A percentile compares a stretch with the other conserved stretches of the same genome.
Evolutionary conservation across 1,140 invertebrate genomes (phyloP).

Genomic region (Latrodectus geometricus): DNA sequence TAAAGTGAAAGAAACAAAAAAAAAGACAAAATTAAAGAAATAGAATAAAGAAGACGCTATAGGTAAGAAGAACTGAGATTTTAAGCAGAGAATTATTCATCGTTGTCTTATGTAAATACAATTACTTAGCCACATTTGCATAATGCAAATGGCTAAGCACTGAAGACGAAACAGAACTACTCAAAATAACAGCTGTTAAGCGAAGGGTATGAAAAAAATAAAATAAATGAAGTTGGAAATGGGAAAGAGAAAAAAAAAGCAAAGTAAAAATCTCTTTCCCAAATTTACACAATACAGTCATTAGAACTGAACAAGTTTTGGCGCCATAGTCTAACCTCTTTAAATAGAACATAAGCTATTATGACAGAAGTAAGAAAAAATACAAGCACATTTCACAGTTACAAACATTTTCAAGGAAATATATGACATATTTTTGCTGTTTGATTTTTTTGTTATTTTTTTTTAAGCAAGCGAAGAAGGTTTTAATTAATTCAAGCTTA

Average conservation of each 20-base stretch:
- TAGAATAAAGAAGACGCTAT: slow-evolving; percentile 34
- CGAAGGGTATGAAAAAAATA: slow-evolving; percentile 31
- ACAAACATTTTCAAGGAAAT: slow-evolving; percentile 30
- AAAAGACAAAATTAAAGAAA: slow-evolving; percentile 52
- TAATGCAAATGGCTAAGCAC: slow-evolving; percentile 39
- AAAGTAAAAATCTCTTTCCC: slow-evolving; percentile 29
- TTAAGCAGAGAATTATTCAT: slow-evolving; percentile 60
- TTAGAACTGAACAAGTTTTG: slow-evolving; percentile 43
- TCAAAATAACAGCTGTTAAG: slow-evolving; percentile 49
- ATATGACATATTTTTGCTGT: slow-evolving; percentile 47
- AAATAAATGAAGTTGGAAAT: slow-evolving; percentile 50
- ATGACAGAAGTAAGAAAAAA: slow-evolving; percentile 42
- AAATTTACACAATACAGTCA: slow-evolving; percentile 60
- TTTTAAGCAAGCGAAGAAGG: slow-evolving; percentile 17
- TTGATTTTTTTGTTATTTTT: slow-evolving; percentile 15
- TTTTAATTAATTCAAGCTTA: slow-evolving; percentile 54
- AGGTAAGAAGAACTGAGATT: slow-evolving; percentile 35
- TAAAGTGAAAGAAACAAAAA: not conserved
- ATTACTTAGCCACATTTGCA: slow-evolving; percentile 56
- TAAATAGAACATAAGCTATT: slow-evolving; percentile 44
- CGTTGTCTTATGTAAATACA: slow-evolving; percentile 57
- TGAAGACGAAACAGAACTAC: slow-evolving; percentile 40
- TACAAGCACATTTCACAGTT: slow-evolving; percentile 26
- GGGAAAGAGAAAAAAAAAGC: slow-evolving; percentile 22
- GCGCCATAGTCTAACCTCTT: slow-evolving; percentile 19